Conservation (phyloP, 1,140 invertebrate species). For the Drosophila pseudoananassae region DNA sequence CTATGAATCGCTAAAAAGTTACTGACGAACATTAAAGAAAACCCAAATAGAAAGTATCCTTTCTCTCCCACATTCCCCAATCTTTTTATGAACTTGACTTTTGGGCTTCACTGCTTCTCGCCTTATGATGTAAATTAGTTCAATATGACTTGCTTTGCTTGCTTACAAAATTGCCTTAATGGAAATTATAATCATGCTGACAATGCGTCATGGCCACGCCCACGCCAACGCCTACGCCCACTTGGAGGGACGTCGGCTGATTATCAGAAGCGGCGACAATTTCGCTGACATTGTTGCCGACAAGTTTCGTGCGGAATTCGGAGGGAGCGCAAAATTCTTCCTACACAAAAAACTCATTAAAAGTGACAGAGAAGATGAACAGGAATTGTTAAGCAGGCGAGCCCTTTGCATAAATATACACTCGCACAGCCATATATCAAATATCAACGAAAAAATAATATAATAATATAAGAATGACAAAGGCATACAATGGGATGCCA, state of each 20-base stretch:
- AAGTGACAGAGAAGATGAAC: constrained; percentile 46
- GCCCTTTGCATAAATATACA: constrained; percentile 1
- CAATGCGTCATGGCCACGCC: constrained; percentile 43
- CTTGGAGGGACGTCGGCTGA: constrained; percentile 36
- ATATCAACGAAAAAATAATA: constrained; percentile 19
- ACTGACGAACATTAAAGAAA: constrained; percentile 20
- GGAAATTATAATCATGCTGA: constrained; percentile 72
- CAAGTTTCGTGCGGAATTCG: constrained; percentile 34
- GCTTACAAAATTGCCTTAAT: constrained; percentile 59
- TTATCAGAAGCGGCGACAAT: constrained; percentile 56
- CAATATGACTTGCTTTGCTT: constrained; percentile 54
- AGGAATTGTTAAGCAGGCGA: constrained; percentile 18
- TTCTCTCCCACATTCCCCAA: neutral
- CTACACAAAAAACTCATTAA: constrained; percentile 64
- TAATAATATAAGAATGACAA: constrained; percentile 26
- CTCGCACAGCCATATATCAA: constrained; percentile 3
- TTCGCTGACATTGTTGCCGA: constrained; percentile 65
- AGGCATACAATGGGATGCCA: constrained; percentile 29
- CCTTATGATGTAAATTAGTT: constrained; percentile 66
- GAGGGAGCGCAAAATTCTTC: constrained; percentile 13
- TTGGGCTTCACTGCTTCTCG: constrained; percentile 18
- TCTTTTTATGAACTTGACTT: constrained; percentile 25
- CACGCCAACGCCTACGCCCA: constrained; percentile 6
- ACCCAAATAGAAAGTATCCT: constrained; percentile 8
- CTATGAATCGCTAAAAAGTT: neutral